These are phyloP conservation scores for Phaethon lepturus DNA, from an alignment of 2,113 vertebrate genomes.

Conservation along the genomic window DNA sequence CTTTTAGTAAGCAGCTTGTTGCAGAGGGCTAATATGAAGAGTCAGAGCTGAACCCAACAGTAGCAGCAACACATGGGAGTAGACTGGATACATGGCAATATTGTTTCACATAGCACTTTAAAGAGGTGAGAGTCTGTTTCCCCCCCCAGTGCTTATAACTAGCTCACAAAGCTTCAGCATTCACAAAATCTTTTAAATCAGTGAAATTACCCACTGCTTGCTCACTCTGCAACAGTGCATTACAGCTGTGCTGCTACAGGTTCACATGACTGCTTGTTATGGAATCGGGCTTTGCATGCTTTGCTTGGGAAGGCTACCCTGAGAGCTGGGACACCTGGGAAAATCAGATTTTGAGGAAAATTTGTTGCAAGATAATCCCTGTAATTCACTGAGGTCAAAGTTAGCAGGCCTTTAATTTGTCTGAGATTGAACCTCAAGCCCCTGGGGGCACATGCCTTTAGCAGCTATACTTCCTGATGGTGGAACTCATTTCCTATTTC, in stretches of 20 bases:
- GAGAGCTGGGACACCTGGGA: slow-evolving; percentile 17
- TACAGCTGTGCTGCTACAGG: background rate
- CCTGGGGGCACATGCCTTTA: slow-evolving; percentile 45
- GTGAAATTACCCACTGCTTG: background rate
- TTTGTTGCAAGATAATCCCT: slow-evolving; percentile 20
- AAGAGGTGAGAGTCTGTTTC: background rate
- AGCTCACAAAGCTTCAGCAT: background rate
- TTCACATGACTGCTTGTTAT: background rate
- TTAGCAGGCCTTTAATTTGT: slow-evolving; percentile 42
- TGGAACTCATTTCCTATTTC: slow-evolving; percentile 66
- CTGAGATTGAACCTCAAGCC: slow-evolving; percentile 43
- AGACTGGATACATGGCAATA: background rate
- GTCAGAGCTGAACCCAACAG: background rate
- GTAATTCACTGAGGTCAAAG: slow-evolving; percentile 36
- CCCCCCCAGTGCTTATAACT: background rate
- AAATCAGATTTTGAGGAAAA: slow-evolving; percentile 40
- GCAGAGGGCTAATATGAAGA: background rate
- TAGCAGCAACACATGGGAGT: background rate
- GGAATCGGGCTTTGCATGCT: background rate
- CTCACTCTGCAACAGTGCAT: background rate
- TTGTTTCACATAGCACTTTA: background rate
- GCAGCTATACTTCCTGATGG: slow-evolving; percentile 65
- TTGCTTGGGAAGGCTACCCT: background rate
- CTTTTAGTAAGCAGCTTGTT: background rate
- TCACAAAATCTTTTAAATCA: background rate